These are phyloP conservation scores for Oscheius sp. DNA, from an alignment of 2,888 invertebrate species.

Conservation along the genomic window DNA sequence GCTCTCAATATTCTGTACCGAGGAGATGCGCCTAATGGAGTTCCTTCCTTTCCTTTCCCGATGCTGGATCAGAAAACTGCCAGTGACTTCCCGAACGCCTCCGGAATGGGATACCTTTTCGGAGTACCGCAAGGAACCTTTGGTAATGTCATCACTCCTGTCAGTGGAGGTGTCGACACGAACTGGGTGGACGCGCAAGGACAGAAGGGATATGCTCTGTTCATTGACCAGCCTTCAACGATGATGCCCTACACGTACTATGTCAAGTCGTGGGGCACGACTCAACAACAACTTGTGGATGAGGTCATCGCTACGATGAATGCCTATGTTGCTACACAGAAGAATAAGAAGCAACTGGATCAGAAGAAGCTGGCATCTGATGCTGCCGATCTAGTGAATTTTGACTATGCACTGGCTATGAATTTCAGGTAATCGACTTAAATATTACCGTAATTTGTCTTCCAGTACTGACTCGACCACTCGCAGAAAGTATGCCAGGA, in stretches of 20 bases:
- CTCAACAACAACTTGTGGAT: constrained; percentile 16
- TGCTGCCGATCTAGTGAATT: constrained; percentile 53
- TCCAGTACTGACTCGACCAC: constrained; percentile 57
- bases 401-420: constrained; percentile 63
- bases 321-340: constrained; percentile 43
- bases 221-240: constrained; percentile 65
- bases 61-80: constrained; percentile 49
- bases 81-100: constrained; percentile 31
- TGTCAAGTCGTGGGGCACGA: constrained; percentile 51
- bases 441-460: neutral
- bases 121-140: constrained; percentile 37
- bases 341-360: constrained; percentile 42
- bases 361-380: constrained; percentile 43
- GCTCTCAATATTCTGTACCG: neutral
- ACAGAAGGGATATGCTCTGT: constrained; percentile 51
- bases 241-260: constrained; percentile 53
- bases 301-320: constrained; percentile 44
- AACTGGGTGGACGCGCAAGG: constrained; percentile 68
- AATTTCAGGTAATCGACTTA: constrained; percentile 40
- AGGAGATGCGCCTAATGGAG: constrained; percentile 3
- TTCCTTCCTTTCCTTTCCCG: constrained; percentile 39
- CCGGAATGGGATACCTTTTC: constrained; percentile 44
- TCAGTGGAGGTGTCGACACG: constrained; percentile 58
- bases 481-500: constrained; percentile 60
- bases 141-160: constrained; percentile 45